Evolutionary conservation across 2,113 vertebrate genomes (phyloP).

Genomic region (Pipa parva): DNA sequence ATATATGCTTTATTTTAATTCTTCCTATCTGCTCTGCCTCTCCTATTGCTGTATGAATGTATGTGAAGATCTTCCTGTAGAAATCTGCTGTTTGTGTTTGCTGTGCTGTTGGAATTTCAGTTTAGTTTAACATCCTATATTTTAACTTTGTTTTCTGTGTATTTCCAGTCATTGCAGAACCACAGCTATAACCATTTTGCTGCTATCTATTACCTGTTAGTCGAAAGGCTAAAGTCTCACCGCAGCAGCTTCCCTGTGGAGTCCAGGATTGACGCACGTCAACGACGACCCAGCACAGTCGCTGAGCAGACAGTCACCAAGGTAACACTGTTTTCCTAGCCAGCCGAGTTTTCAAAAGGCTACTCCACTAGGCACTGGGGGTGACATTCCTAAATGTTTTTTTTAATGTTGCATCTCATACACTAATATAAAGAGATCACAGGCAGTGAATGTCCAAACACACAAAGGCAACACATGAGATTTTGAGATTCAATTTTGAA

Average conservation of each 20-base stretch:
- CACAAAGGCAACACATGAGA: too few relatives aligned
- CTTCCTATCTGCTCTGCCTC: too few relatives aligned
- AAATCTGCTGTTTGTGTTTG: neutral
- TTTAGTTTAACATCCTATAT: neutral
- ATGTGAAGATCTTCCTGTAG: neutral
- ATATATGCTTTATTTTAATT: too few relatives aligned
- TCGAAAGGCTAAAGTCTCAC: conserved; percentile 92
- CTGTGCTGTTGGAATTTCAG: neutral
- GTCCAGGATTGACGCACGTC: conserved; percentile 84
- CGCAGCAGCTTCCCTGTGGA: conserved; percentile 95
- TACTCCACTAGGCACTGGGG: neutral
- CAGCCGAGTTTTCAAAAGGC: neutral
- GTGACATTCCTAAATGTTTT: neutral
- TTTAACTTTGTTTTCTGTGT: conserved; percentile 42
- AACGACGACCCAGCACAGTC: conserved; percentile 88
- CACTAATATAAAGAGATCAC: neutral
- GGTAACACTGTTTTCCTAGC: conserved; percentile 76
- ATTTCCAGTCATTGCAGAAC: conserved; percentile 86
- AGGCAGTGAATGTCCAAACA: neutral
- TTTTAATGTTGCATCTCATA: neutral
- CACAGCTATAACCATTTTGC: conserved; percentile 98
- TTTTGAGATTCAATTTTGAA: too few relatives aligned
- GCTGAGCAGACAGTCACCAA: conserved; percentile 92
- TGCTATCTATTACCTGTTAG: conserved; percentile 95
- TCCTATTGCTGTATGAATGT: neutral